Conservation (phyloP, 2,797 vertebrate species). For the Micropoecilia bifurca region DNA sequence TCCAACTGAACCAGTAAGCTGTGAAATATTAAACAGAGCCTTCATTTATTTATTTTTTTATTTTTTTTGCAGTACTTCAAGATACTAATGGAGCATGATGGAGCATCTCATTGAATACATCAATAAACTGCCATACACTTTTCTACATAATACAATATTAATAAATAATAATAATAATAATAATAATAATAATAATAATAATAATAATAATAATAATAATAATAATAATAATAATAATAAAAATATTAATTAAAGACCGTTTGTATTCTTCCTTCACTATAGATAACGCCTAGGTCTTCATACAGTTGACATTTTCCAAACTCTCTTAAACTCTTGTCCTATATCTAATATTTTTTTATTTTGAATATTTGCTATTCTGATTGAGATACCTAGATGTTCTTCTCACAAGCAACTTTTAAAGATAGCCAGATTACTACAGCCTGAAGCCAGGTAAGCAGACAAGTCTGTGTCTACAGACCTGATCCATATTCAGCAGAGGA, state of each 20-base stretch:
- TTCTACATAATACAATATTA: neutral
- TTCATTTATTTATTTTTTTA: neutral
- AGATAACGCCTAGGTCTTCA: neutral
- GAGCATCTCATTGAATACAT: neutral
- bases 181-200: neutral
- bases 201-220: neutral
- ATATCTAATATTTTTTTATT: neutral
- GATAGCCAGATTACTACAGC: constrained; percentile 3
- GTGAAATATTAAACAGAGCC: neutral
- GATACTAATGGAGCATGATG: neutral
- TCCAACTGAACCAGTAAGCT: neutral
- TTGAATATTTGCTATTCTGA: neutral
- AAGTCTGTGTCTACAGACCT: neutral
- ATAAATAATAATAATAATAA: neutral
- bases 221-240: no score
- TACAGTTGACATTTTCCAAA: neutral
- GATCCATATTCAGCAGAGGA: constrained; percentile 21
- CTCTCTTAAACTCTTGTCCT: neutral
- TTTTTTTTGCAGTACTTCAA: neutral
- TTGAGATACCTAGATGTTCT: neutral
- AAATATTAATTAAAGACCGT: no score
- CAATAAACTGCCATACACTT: neutral
- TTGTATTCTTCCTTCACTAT: neutral
- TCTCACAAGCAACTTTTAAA: constrained; percentile 2
- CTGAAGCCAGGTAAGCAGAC: constrained; percentile 14